Evolutionary conservation across 2,888 invertebrate genomes (phyloP), one percentile per base, ranked within the genome.

Genomic region (Gastrophysa polygoni): DNA sequence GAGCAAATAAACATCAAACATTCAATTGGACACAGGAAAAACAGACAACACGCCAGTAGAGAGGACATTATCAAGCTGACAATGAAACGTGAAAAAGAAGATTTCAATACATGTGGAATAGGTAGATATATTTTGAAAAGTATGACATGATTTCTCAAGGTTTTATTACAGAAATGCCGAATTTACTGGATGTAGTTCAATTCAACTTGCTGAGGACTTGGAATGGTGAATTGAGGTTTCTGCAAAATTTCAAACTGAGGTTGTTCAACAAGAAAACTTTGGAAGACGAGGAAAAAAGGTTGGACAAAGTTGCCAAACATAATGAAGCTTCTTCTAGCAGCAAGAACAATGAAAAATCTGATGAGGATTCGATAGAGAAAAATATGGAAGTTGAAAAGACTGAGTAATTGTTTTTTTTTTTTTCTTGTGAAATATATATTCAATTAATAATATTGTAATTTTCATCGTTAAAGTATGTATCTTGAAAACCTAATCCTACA

Each of bases 61-160:
- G 89, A 92, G 80, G 90, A 92, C 80, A 86, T 91, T 8, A 90
- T 95, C 48, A 88, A 87, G 72, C 88, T 93, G 72, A 92, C 91
- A 0, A 84, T 89, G 67, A 88, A 92, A 73, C 85, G 86, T 55
- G 95, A 95, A 73, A 81, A 73, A 7, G 87, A 88, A 64, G 93
- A 95, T 76, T 95, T 89, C 75, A 84, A 88, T 63, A 87, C 88
- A 0, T 90, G 90, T 74, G 95, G 95, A 24, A 82, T 94, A 73
- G 80, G 78, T 77, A 74, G 3, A n/a, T n/a, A n/a, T n/a, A n/a
- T n/a, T n/a, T n/a, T n/a, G n/a, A n/a, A n/a, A n/a, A n/a, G n/a
- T n/a, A n/a, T n/a, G n/a, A n/a, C n/a, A n/a, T n/a, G n/a, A n/a
- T n/a, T n/a, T n/a, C n/a, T n/a, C n/a, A n/a, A n/a, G 57, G 46